Conservation (phyloP, 1,140 invertebrate species). For the Arctopsyche grandis region DNA sequence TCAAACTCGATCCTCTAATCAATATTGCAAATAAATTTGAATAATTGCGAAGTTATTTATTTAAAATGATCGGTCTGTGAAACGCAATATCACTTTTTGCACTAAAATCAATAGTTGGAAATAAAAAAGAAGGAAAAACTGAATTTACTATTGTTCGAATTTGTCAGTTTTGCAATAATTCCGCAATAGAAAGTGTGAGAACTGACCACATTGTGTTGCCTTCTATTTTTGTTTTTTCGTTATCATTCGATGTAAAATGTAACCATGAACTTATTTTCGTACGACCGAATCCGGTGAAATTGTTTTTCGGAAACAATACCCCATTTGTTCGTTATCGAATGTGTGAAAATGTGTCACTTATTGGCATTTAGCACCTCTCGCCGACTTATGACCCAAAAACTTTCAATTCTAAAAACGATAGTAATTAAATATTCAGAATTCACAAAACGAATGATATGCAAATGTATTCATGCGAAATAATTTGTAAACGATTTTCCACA, state of each 20-base stretch:
- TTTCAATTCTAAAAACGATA: too few relatives aligned
- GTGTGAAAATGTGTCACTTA: background rate
- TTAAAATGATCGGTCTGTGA: background rate
- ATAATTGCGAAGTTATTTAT: background rate
- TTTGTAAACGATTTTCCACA: too few relatives aligned
- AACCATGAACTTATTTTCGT: slow-evolving; percentile 11
- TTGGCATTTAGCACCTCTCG: too few relatives aligned
- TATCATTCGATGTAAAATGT: slow-evolving; percentile 16
- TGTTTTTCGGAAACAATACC: background rate
- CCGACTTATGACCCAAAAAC: too few relatives aligned
- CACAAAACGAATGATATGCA: too few relatives aligned
- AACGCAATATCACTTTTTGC: too few relatives aligned
- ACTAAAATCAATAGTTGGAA: too few relatives aligned
- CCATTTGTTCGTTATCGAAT: background rate
- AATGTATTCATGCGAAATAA: too few relatives aligned
- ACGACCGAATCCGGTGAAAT: background rate
- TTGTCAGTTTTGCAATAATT: slow-evolving; percentile 14
- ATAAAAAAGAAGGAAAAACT: background rate
- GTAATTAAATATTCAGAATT: too few relatives aligned
- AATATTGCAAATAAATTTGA: too few relatives aligned
- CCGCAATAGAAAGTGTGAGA: slow-evolving; percentile 11
- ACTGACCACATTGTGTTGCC: slow-evolving; percentile 10
- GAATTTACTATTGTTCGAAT: background rate
- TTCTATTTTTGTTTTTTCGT: slow-evolving; percentile 2
- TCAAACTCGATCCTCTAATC: too few relatives aligned